Evolutionary conservation across 2,797 vertebrate genomes (phyloP).

Genomic region (Anableps anableps): DNA sequence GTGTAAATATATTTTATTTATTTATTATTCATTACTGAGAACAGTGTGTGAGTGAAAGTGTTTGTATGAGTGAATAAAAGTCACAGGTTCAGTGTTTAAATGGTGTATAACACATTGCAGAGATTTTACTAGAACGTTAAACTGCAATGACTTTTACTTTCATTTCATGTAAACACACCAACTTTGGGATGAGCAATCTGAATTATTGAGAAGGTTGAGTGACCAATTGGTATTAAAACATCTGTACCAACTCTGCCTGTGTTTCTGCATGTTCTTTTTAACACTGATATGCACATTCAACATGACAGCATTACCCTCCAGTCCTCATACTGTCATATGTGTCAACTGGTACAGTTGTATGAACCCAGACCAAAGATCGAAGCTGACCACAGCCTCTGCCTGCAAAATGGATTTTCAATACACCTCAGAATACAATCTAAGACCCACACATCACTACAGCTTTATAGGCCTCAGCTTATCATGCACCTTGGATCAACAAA

Average conservation of each 20-base stretch:
- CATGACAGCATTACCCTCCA: conserved; percentile 23
- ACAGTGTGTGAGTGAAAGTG: conserved; percentile 38
- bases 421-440: conserved; percentile 54
- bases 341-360: conserved; percentile 45
- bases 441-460: conserved; percentile 63
- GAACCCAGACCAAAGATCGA: conserved; percentile 54
- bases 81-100: conserved; percentile 55
- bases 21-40: conserved; percentile 65
- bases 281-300: conserved; percentile 10
- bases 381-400: conserved; percentile 44
- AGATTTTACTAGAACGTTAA: conserved; percentile 49
- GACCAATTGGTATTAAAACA: conserved; percentile 77
- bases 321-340: conserved; percentile 46
- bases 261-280: conserved; percentile 55
- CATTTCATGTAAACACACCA: conserved; percentile 62
- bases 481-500: conserved; percentile 53
- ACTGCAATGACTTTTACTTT: conserved; percentile 69
- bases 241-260: conserved; percentile 55
- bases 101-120: conserved; percentile 65
- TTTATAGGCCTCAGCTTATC: conserved; percentile 55
- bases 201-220: conserved; percentile 53
- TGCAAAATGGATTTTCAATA: conserved; percentile 80
- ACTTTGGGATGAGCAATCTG: conserved; percentile 49
- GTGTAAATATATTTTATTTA: conserved; percentile 54
- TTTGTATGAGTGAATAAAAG: conserved; percentile 34